A percentile compares a stretch with the other conserved stretches of the same genome.
Evolutionary conservation across 2,888 invertebrate genomes (phyloP).

Genomic region (Teinopalpus imperialis): DNA sequence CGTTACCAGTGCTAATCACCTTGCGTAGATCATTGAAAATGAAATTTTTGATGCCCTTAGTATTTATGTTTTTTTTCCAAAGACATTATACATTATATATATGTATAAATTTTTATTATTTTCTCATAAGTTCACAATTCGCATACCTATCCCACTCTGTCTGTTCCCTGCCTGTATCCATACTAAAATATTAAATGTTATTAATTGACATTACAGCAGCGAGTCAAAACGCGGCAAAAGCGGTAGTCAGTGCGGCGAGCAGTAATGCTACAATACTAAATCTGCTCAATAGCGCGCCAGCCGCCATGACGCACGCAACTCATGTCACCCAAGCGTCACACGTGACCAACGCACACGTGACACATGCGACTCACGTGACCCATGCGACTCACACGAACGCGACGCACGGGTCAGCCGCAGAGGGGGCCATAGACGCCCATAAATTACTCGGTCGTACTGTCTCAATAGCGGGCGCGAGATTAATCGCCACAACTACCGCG

Average conservation of each 20-base stretch:
- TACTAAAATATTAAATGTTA: no score
- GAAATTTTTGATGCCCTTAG: no score
- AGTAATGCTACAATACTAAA: conserved; percentile 89
- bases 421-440: conserved; percentile 48
- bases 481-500: conserved; percentile 61
- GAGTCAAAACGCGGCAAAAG: conserved; percentile 70
- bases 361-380: conserved; percentile 32
- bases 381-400: conserved; percentile 14
- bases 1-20: no score
- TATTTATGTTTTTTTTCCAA: no score
- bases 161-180: no score
- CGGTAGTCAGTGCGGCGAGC: conserved; percentile 72
- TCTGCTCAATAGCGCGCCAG: conserved; percentile 89
- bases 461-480: conserved; percentile 76
- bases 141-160: no score
- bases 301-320: conserved; percentile 85
- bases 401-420: conserved; percentile 33
- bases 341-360: conserved; percentile 4
- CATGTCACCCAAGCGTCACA: conserved; percentile 34
- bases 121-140: no score
- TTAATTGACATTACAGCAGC: conserved; percentile 51
- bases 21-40: no score
- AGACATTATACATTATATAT: no score
- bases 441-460: conserved; percentile 79
- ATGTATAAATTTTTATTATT: no score